Evolutionary conservation across 2,888 invertebrate species (phyloP).

Genomic region (Leucophora obtusa): DNA sequence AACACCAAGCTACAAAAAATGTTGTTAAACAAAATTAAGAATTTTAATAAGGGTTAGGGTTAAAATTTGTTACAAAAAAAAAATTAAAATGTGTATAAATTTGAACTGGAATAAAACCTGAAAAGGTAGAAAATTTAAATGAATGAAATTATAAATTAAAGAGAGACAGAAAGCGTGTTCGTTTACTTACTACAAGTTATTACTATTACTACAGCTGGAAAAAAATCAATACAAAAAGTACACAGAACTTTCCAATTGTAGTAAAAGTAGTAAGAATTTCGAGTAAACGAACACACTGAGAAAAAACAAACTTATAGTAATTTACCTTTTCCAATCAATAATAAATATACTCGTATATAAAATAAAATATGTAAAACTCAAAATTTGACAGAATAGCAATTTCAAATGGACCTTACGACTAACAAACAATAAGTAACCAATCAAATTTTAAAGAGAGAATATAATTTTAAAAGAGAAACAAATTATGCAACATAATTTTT

Average conservation of each 20-base stretch:
- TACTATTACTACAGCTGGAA: too few relatives aligned
- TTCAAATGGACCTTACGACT: neutral
- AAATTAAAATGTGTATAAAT: conserved; percentile 35
- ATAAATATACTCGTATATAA: neutral
- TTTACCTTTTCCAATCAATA: conserved; percentile 44
- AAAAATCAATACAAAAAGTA: too few relatives aligned
- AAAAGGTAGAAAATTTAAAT: conserved; percentile 60
- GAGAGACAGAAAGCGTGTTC: conserved; percentile 39
- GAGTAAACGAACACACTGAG: too few relatives aligned
- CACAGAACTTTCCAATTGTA: too few relatives aligned
- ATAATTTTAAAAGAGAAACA: neutral
- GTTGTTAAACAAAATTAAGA: conserved; percentile 43
- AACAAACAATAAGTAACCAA: neutral
- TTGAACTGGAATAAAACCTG: conserved; percentile 55
- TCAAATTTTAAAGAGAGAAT: neutral
- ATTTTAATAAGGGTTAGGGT: conserved; percentile 37
- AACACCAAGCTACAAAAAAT: conserved; percentile 41
- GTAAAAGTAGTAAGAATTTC: too few relatives aligned
- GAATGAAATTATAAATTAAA: conserved; percentile 54
- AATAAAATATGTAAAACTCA: neutral
- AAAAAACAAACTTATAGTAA: conserved; percentile 42
- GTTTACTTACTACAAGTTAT: too few relatives aligned
- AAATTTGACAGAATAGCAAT: neutral
- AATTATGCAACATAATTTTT: neutral
- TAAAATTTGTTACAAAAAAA: conserved; percentile 41